Evolutionary conservation across 2,888 invertebrate species (phyloP).

Genomic region (Sesia apiformis): DNA sequence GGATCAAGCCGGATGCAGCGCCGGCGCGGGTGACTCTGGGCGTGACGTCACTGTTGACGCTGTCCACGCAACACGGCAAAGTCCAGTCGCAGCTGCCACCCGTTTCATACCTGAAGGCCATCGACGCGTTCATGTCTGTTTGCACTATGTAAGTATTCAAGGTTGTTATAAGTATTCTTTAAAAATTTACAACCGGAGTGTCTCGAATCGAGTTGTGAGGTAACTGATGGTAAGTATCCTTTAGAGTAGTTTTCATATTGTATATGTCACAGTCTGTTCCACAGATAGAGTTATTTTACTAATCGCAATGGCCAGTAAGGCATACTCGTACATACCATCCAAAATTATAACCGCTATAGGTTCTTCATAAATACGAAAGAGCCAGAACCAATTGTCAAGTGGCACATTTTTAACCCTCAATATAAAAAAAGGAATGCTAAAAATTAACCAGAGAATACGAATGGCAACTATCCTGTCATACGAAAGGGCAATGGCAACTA

Average conservation of each 20-base stretch:
- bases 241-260: background rate
- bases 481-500: too few species aligned
- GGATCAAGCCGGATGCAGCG: slow-evolving; percentile 96
- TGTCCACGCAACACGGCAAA: slow-evolving; percentile 94
- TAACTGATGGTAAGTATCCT: background rate
- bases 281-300: too few species aligned
- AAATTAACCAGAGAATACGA: too few species aligned
- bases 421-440: too few species aligned
- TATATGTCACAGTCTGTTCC: too few species aligned
- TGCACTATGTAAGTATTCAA: slow-evolving; percentile 82
- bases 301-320: too few species aligned
- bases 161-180: background rate
- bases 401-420: too few species aligned
- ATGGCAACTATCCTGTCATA: too few species aligned
- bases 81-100: slow-evolving; percentile 94
- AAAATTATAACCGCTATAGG: too few species aligned
- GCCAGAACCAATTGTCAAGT: too few species aligned
- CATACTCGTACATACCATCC: too few species aligned
- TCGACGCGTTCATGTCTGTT: slow-evolving; percentile 94
- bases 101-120: slow-evolving; percentile 94
- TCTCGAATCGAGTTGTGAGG: background rate
- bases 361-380: too few species aligned
- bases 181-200: background rate
- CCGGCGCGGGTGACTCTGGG: slow-evolving; percentile 94
- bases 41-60: slow-evolving; percentile 90